Conservation (phyloP, 2,888 invertebrate genomes). For the Cepaea hortensis region DNA sequence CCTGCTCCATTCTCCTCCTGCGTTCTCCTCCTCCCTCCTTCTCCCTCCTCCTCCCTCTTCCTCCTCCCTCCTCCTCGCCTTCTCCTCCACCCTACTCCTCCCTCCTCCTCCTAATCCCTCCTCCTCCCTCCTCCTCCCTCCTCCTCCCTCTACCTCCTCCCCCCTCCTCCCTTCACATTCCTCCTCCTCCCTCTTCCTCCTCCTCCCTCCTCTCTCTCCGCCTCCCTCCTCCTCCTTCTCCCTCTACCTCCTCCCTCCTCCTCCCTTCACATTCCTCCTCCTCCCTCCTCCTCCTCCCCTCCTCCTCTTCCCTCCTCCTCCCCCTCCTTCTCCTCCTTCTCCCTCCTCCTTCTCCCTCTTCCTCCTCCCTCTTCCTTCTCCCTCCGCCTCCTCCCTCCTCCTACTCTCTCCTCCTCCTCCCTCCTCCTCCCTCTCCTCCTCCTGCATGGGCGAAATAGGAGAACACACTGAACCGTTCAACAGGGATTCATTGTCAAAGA, state of each 20-base stretch:
- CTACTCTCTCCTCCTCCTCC: background rate
- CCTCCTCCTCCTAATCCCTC: too few relatives aligned
- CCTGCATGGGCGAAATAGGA: too few relatives aligned
- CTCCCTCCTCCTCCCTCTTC: background rate
- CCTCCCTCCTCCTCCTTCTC: too few relatives aligned
- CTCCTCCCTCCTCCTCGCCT: background rate
- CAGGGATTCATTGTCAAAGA: too few relatives aligned
- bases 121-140: background rate
- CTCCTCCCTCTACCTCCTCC: background rate
- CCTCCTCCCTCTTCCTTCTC: background rate
- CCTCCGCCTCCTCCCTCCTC: too few relatives aligned
- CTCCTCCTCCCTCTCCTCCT: background rate
- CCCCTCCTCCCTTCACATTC: too few relatives aligned
- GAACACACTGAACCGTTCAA: too few relatives aligned
- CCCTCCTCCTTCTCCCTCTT: background rate
- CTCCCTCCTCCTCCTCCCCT: background rate
- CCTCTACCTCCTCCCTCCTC: background rate
- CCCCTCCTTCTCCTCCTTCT: background rate
- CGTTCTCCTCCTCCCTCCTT: too few relatives aligned
- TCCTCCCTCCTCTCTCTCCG: background rate
- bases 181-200: background rate
- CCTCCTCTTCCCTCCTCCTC: background rate
- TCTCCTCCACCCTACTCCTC: too few relatives aligned
- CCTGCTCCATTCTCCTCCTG: too few relatives aligned
- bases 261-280: too few relatives aligned